Evolutionary conservation across 23 tunicate species (phyloP).

Genomic region (Styela plicata): DNA sequence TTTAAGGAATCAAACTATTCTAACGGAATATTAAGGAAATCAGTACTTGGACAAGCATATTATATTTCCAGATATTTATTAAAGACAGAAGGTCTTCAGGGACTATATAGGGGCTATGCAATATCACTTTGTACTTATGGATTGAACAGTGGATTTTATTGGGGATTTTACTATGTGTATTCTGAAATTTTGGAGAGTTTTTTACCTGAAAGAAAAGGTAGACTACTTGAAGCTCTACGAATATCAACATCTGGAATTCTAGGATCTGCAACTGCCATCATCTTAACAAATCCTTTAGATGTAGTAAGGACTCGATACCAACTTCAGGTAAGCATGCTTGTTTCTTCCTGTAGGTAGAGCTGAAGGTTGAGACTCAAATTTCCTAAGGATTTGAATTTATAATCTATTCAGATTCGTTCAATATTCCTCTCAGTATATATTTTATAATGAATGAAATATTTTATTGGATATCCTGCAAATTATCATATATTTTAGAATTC

Average conservation of each 20-base stretch:
- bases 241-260: slow-evolving; percentile 54
- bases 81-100: slow-evolving; percentile 71
- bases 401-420: too few relatives aligned
- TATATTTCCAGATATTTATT: slow-evolving; percentile 43
- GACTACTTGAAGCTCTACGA: slow-evolving; percentile 60
- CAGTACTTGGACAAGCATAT: slow-evolving; percentile 68
- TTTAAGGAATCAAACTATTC: neutral
- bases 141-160: slow-evolving; percentile 89
- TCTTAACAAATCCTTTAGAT: slow-evolving; percentile 82
- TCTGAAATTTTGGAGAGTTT: slow-evolving; percentile 76
- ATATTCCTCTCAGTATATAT: too few relatives aligned
- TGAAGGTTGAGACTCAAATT: too few relatives aligned
- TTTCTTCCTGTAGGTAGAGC: too few relatives aligned
- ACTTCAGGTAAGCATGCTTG: slow-evolving; percentile 87
- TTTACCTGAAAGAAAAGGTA: slow-evolving; percentile 37
- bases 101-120: slow-evolving; percentile 81
- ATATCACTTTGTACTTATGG: slow-evolving; percentile 89
- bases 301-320: slow-evolving; percentile 87
- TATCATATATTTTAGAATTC: too few relatives aligned
- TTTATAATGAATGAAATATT: too few relatives aligned
- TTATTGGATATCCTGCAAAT: too few relatives aligned
- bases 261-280: slow-evolving; percentile 59
- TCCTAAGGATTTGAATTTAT: too few relatives aligned
- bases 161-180: slow-evolving; percentile 84
- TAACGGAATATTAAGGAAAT: neutral